Conservation (phyloP, 2,797 vertebrate species). For the Odontamblyopus rebecca region DNA sequence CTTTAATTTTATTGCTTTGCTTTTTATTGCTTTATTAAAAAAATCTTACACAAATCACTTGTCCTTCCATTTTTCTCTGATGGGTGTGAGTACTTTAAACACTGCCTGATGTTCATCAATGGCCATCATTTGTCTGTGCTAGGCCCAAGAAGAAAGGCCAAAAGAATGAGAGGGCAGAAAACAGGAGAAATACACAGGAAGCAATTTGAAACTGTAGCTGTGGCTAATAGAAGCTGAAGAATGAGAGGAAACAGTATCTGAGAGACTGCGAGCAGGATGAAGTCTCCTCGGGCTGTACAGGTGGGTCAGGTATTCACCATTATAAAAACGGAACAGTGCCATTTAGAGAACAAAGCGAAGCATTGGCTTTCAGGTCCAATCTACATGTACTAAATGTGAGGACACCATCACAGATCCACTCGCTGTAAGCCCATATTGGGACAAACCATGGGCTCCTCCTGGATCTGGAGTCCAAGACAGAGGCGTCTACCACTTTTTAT, state of each 20-base stretch:
- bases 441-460: background rate
- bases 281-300: slow-evolving; percentile 59
- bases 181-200: slow-evolving; percentile 38
- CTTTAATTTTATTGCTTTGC: slow-evolving; percentile 55
- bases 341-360: slow-evolving; percentile 66
- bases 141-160: slow-evolving; percentile 46
- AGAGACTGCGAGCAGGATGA: slow-evolving; percentile 30
- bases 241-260: slow-evolving; percentile 64
- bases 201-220: slow-evolving; percentile 69
- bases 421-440: background rate
- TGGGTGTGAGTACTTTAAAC: slow-evolving; percentile 43
- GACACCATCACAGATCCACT: background rate
- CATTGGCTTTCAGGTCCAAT: slow-evolving; percentile 48
- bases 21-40: slow-evolving; percentile 72
- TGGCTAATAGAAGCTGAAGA: slow-evolving; percentile 42
- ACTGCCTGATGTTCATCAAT: slow-evolving; percentile 49
- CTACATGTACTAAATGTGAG: background rate
- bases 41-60: slow-evolving; percentile 60
- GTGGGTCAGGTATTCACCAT: slow-evolving; percentile 67
- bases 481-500: slow-evolving; percentile 58
- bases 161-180: slow-evolving; percentile 28
- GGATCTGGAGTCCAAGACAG: slow-evolving; percentile 24
- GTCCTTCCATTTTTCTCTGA: slow-evolving; percentile 12
- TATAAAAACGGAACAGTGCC: slow-evolving; percentile 64
- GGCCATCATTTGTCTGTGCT: slow-evolving; percentile 55